A percentile compares a stretch with the other conserved stretches of the same genome.
These are phyloP conservation scores for Phortica magna DNA, from an alignment of 2,888 invertebrate genomes.

Conservation along the genomic window DNA sequence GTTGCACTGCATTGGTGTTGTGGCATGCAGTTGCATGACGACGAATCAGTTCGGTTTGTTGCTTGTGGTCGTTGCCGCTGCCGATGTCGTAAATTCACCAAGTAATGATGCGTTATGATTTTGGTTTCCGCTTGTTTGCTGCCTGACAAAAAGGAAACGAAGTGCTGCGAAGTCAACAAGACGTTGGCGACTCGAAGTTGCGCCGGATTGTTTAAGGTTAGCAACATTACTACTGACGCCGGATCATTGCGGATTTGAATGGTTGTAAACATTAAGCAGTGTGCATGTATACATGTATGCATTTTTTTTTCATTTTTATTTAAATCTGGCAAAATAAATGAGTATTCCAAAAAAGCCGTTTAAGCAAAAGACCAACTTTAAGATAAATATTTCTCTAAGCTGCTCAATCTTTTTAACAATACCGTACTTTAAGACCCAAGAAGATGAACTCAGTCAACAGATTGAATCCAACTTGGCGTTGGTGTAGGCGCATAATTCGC, in stretches of 20 bases:
- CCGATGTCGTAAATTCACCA: slow-evolving; percentile 66
- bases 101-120: slow-evolving; percentile 74
- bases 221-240: too few species aligned
- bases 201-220: background rate
- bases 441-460: too few species aligned
- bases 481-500: too few species aligned
- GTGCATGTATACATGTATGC: background rate
- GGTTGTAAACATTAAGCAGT: slow-evolving; percentile 27
- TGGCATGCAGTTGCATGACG: background rate
- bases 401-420: too few species aligned
- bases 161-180: slow-evolving; percentile 52
- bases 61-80: slow-evolving; percentile 36
- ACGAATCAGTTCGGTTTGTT: background rate
- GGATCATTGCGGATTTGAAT: slow-evolving; percentile 15
- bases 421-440: too few species aligned
- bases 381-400: too few species aligned
- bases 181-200: background rate
- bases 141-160: slow-evolving; percentile 60
- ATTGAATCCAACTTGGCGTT: too few species aligned
- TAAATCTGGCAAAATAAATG: too few species aligned
- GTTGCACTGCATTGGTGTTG: background rate
- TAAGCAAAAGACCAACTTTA: too few species aligned
- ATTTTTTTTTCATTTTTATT: too few species aligned
- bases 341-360: too few species aligned
- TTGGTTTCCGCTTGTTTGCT: slow-evolving; percentile 66